phyloP scores from a whole-genome alignment of 2,888 invertebrate species.

The Craniophora ligustri region DNA sequence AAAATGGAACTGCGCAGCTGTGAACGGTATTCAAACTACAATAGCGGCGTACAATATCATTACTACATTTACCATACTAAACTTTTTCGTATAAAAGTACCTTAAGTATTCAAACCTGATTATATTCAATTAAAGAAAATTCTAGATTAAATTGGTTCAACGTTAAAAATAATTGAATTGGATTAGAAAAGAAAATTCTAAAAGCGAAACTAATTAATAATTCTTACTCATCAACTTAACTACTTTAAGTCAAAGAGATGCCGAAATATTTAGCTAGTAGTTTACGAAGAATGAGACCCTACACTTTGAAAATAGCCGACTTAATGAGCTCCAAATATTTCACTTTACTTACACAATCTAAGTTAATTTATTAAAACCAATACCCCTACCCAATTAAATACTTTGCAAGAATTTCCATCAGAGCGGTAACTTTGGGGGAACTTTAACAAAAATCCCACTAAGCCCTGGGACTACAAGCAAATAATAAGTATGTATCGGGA shows the following conservation, averaged over 20 bases:
- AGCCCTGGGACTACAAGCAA: constrained; percentile 33
- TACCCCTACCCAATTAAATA: constrained; percentile 43
- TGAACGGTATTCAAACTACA: background rate
- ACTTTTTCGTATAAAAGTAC: background rate
- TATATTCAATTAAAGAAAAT: background rate
- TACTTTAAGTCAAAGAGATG: constrained; percentile 32
- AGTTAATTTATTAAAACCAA: constrained; percentile 53
- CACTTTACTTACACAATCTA: constrained; percentile 29
- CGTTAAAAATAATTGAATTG: background rate
- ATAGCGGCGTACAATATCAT: no score
- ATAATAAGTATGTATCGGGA: constrained; percentile 36
- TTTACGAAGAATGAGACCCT: constrained; percentile 26
- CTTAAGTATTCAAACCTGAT: background rate
- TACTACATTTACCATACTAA: no score
- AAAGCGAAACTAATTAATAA: constrained; percentile 22
- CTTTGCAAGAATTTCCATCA: constrained; percentile 39
- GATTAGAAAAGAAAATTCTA: background rate
- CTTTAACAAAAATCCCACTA: constrained; percentile 49
- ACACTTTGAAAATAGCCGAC: constrained; percentile 33
- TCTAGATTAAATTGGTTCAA: background rate
- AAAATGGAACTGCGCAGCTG: constrained; percentile 25
- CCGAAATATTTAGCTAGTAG: constrained; percentile 40
- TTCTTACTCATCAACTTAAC: constrained; percentile 8
- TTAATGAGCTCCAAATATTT: constrained; percentile 47
- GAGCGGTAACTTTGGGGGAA: constrained; percentile 15